Conservation (phyloP, 2,888 invertebrate species). For the Lordiphosa andalusiaca region DNA sequence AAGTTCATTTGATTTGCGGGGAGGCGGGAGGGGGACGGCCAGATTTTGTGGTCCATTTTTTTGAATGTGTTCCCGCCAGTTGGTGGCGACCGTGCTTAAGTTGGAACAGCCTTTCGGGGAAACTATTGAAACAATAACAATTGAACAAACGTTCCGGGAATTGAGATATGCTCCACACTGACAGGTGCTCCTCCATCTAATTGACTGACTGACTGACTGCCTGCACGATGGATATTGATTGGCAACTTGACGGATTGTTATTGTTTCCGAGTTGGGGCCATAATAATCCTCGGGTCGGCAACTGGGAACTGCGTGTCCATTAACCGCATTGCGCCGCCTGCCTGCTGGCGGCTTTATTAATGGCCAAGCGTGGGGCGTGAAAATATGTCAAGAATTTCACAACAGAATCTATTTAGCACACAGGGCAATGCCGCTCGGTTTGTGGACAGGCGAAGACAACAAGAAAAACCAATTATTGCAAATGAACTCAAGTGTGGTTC, state of each 20-base stretch:
- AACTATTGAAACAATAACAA: too few species aligned
- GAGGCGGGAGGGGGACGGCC: too few species aligned
- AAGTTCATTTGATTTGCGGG: too few species aligned
- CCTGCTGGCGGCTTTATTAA: constrained; percentile 32
- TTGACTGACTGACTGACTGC: constrained; percentile 37
- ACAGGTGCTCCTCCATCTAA: constrained; percentile 30
- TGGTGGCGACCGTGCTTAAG: too few species aligned
- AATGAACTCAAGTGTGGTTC: constrained; percentile 79
- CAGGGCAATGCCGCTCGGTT: constrained; percentile 2
- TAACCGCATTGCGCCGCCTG: constrained; percentile 27
- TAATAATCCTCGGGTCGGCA: neutral
- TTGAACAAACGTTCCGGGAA: neutral
- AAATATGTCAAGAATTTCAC: constrained; percentile 65
- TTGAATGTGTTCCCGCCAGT: too few species aligned
- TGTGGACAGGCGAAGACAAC: constrained; percentile 45
- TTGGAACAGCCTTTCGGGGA: too few species aligned
- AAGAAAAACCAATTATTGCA: constrained; percentile 79
- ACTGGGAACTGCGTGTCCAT: constrained; percentile 35
- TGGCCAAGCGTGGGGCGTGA: constrained; percentile 35
- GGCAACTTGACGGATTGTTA: constrained; percentile 53
- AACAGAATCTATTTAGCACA: constrained; percentile 36
- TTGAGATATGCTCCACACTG: constrained; percentile 8
- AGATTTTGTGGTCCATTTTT: too few species aligned
- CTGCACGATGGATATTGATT: constrained; percentile 26
- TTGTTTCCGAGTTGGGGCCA: constrained; percentile 21